Evolutionary conservation across 2,888 invertebrate genomes (phyloP).

Genomic region (Rotaria macrura): DNA sequence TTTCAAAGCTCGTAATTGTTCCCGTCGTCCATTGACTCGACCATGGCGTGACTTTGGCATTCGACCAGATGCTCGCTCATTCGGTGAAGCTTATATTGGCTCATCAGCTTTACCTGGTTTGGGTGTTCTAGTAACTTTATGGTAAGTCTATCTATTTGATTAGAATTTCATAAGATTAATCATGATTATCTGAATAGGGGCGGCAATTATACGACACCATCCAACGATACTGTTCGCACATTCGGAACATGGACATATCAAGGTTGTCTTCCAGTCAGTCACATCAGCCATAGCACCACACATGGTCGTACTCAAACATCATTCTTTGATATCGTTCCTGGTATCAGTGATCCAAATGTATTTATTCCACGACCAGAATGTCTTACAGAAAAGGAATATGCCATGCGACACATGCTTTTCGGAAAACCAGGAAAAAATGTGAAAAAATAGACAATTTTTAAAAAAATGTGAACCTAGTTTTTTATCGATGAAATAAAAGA

Average conservation of each 20-base stretch:
- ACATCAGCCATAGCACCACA: background rate
- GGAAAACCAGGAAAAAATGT: no score
- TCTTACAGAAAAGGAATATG: background rate
- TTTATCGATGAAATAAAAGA: no score
- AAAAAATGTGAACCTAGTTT: no score
- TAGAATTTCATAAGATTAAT: background rate
- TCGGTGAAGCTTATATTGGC: slow-evolving; percentile 32
- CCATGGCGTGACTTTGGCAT: slow-evolving; percentile 31
- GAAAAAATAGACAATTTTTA: no score
- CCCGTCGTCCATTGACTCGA: slow-evolving; percentile 22
- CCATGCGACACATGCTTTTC: background rate
- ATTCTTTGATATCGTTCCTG: slow-evolving; percentile 28
- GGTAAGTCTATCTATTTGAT: background rate
- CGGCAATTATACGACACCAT: slow-evolving; percentile 9
- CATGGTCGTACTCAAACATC: background rate
- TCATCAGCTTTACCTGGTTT: slow-evolving; percentile 22
- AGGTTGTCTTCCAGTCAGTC: slow-evolving; percentile 23
- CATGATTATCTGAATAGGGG: background rate
- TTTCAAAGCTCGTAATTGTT: slow-evolving; percentile 24
- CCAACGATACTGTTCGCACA: slow-evolving; percentile 23
- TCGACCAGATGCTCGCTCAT: slow-evolving; percentile 23
- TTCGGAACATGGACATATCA: slow-evolving; percentile 27
- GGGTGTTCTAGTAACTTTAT: slow-evolving; percentile 22
- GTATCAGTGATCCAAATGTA: slow-evolving; percentile 32
- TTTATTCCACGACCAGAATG: slow-evolving; percentile 29